phyloP scores from a whole-genome alignment of 2,113 vertebrate species.

The Sisor rabdophorus region DNA sequence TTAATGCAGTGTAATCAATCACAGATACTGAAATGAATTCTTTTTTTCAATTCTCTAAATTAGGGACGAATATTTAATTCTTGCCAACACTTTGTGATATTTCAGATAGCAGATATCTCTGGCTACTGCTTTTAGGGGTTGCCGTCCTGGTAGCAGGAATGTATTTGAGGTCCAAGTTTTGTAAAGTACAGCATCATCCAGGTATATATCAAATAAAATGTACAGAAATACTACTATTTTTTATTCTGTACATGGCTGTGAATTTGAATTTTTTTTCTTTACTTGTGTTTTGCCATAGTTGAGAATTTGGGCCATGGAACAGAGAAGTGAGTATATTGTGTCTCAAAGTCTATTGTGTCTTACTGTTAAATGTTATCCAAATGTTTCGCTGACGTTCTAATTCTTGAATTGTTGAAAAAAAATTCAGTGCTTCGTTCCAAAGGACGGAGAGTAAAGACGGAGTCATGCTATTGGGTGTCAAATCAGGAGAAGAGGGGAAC shows the following conservation, averaged over 20 bases:
- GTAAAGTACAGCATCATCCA: constrained; percentile 61
- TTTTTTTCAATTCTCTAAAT: not conserved
- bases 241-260: not conserved
- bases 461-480: constrained; percentile 72
- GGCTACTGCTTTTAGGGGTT: constrained; percentile 53
- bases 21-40: not conserved
- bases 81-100: not conserved
- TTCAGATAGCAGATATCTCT: constrained; percentile 61
- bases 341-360: not conserved
- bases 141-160: constrained; percentile 34
- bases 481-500: constrained; percentile 62
- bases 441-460: constrained; percentile 71
- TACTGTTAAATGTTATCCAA: not conserved
- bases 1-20: not conserved
- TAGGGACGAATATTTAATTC: not conserved
- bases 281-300: constrained; percentile 39
- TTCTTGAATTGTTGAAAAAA: not conserved
- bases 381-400: not conserved
- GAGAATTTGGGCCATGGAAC: constrained; percentile 66
- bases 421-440: constrained; percentile 70
- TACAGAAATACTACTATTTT: constrained; percentile 7
- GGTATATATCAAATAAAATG: constrained; percentile 45
- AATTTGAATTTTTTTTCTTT: not conserved
- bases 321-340: constrained; percentile 65
- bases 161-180: constrained; percentile 57